Evolutionary conservation across 2,797 vertebrate species (phyloP).

Genomic region (Glyptemys insculpta): DNA sequence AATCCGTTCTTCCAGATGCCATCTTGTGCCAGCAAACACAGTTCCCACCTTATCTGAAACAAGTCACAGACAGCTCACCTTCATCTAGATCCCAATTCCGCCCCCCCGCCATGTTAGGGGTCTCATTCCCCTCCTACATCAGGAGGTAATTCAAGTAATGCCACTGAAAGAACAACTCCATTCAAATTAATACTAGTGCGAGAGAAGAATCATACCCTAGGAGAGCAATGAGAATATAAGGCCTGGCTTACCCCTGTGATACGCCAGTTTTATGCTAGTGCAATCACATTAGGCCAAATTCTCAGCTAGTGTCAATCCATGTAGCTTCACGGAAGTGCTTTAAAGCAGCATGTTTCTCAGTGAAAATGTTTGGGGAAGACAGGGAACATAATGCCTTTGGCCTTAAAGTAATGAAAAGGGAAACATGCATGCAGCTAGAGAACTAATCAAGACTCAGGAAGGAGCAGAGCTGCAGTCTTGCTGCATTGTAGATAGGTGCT

Average conservation of each 20-base stretch:
- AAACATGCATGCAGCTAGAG: not conserved
- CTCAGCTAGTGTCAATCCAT: not conserved
- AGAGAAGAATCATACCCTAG: not conserved
- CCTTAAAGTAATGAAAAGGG: not conserved
- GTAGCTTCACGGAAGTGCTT: slow-evolving; percentile 16
- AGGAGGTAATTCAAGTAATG: not conserved
- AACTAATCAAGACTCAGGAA: not conserved
- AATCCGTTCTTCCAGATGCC: not conserved
- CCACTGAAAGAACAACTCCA: not conserved
- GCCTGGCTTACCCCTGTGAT: not conserved
- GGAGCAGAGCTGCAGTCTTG: not conserved
- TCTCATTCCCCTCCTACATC: not conserved
- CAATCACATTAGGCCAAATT: not conserved
- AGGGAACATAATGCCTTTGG: not conserved
- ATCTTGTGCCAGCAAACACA: not conserved
- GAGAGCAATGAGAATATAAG: not conserved
- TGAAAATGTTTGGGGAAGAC: not conserved
- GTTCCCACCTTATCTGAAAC: not conserved
- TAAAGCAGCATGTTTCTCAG: not conserved
- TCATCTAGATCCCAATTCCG: not conserved
- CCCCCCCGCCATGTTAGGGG: not conserved
- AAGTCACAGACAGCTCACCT: not conserved
- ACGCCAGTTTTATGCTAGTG: not conserved
- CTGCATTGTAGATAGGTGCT: not conserved
- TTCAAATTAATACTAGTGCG: not conserved